These are phyloP conservation scores for Drosophila nannoptera DNA, from an alignment of 1,140 invertebrate genomes.

Conservation along the genomic window DNA sequence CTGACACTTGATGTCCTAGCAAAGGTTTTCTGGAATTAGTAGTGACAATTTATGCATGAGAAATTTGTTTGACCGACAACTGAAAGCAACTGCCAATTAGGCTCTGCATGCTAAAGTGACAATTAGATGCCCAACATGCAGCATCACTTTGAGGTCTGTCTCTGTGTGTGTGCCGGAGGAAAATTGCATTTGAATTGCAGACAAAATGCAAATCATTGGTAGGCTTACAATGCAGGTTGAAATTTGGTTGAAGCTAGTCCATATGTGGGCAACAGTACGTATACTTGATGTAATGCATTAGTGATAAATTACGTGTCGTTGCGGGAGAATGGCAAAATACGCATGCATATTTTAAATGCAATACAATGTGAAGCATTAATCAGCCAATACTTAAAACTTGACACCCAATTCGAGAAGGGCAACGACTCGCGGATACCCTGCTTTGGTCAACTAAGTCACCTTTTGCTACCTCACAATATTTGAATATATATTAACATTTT, in stretches of 20 bases:
- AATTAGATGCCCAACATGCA: constrained; percentile 23
- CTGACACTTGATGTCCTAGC: constrained; percentile 8
- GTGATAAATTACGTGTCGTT: not conserved
- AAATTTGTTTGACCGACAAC: constrained; percentile 14
- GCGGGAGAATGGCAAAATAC: constrained; percentile 2
- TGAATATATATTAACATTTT: no score
- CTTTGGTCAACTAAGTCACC: no score
- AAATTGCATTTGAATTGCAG: constrained; percentile 10
- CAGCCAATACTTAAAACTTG: not conserved
- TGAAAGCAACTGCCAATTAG: constrained; percentile 33
- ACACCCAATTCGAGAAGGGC: not conserved
- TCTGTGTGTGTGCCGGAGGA: not conserved
- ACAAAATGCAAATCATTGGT: constrained; percentile 11
- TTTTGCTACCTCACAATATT: no score
- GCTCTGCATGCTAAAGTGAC: constrained; percentile 17
- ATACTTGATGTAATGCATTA: constrained; percentile 30
- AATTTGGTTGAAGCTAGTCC: constrained; percentile 26
- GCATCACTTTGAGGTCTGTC: not conserved
- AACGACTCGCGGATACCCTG: no score
- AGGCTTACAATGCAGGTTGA: constrained; percentile 14
- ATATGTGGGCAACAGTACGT: constrained; percentile 17
- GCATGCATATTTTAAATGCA: constrained; percentile 35
- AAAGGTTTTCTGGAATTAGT: not conserved
- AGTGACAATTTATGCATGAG: constrained; percentile 5
- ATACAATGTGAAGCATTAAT: constrained; percentile 19